Evolutionary conservation across 2,797 vertebrate genomes (phyloP).

Genomic region (Sparus aurata): DNA sequence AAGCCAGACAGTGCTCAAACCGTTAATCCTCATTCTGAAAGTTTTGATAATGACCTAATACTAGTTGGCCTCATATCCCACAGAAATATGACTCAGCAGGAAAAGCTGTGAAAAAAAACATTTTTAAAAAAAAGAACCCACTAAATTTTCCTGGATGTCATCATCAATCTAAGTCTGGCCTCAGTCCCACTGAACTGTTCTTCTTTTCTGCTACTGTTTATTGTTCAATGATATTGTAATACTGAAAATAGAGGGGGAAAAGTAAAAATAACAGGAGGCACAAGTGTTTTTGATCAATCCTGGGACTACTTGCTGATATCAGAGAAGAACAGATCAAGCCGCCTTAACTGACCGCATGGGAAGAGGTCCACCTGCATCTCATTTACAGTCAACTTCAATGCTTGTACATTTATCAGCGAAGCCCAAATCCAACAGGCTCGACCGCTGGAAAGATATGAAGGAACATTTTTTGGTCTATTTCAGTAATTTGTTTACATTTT

Average conservation of each 20-base stretch:
- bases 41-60: slow-evolving; percentile 6
- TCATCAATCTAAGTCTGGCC: slow-evolving; percentile 39
- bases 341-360: slow-evolving; percentile 15
- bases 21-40: neutral
- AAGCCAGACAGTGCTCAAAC: slow-evolving; percentile 2
- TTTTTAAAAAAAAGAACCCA: neutral
- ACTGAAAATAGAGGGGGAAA: neutral
- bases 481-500: neutral
- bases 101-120: neutral
- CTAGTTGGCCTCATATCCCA: neutral
- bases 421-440: neutral
- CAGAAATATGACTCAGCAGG: slow-evolving; percentile 24
- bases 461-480: neutral
- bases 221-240: slow-evolving; percentile 25
- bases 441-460: neutral
- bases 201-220: slow-evolving; percentile 38
- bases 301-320: slow-evolving; percentile 30
- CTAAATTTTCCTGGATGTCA: slow-evolving; percentile 33
- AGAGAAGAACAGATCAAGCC: slow-evolving; percentile 25
- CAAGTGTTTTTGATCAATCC: slow-evolving; percentile 58
- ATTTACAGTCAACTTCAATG: slow-evolving; percentile 39
- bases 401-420: slow-evolving; percentile 30
- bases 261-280: slow-evolving; percentile 5
- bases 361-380: slow-evolving; percentile 51
- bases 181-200: neutral